Evolutionary conservation across 64 coral and sea anemone species (phyloP).

Genomic region (Actinia tenebrosa): DNA sequence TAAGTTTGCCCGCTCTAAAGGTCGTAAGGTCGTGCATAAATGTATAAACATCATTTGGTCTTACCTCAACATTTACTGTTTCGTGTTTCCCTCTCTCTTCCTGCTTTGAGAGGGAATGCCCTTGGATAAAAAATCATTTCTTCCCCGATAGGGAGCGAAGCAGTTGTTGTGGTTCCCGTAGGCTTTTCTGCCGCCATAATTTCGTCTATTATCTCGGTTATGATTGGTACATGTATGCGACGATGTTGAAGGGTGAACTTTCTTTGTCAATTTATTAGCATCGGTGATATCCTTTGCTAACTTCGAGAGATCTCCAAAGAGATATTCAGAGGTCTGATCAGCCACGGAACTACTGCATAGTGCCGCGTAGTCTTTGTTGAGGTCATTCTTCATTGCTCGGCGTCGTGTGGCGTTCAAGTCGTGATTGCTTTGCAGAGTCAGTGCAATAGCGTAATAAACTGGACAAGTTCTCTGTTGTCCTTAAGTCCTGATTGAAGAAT

Average conservation of each 20-base stretch:
- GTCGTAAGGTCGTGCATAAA: constrained; percentile 51
- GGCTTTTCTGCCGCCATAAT: constrained; percentile 6
- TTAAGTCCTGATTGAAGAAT: constrained; percentile 23
- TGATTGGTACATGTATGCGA: not conserved
- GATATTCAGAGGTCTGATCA: not conserved
- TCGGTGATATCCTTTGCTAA: constrained; percentile 48
- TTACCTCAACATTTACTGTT: constrained; percentile 46
- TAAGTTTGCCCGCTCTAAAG: constrained; percentile 43
- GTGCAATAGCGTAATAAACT: constrained; percentile 23
- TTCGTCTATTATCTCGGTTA: not conserved
- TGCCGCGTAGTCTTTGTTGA: constrained; percentile 46
- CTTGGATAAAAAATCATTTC: constrained; percentile 34
- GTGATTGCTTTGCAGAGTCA: constrained; percentile 33
- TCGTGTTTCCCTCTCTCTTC: constrained; percentile 9
- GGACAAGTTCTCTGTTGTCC: constrained; percentile 37
- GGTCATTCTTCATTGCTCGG: constrained; percentile 33
- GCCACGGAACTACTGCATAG: constrained; percentile 37
- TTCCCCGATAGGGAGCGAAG: constrained; percentile 23
- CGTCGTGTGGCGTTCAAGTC: constrained; percentile 30
- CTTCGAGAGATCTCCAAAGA: constrained; percentile 54
- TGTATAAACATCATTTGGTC: constrained; percentile 23
- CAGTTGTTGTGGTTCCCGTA: constrained; percentile 13
- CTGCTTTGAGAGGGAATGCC: constrained; percentile 3
- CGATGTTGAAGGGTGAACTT: constrained; percentile 19
- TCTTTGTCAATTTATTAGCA: constrained; percentile 32